Evolutionary conservation across 2,888 invertebrate species (phyloP).

Genomic region (Acanthosoma haemorrhoidale): DNA sequence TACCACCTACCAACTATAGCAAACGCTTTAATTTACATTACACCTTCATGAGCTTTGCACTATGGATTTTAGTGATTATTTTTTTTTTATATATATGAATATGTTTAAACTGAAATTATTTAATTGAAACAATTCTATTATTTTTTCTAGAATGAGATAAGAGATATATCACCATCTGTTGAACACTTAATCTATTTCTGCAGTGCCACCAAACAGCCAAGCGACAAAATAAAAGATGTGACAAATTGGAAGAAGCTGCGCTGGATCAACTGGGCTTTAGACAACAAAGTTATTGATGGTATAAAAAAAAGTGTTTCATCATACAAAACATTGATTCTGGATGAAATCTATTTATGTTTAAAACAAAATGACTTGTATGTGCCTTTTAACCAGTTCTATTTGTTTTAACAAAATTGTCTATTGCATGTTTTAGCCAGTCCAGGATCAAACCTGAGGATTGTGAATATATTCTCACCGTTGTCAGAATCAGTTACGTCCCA

Average conservation of each 20-base stretch:
- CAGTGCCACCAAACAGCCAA: background rate
- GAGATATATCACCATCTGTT: background rate
- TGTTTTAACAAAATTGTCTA: background rate
- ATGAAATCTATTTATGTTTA: too few relatives aligned
- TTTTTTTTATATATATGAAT: too few relatives aligned
- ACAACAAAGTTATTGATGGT: constrained; percentile 32
- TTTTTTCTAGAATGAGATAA: constrained; percentile 1
- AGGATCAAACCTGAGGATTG: background rate
- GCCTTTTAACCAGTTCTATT: too few relatives aligned
- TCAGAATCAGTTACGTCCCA: background rate
- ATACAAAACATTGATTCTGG: too few relatives aligned
- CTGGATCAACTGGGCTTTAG: constrained; percentile 33
- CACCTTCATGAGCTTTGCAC: too few relatives aligned
- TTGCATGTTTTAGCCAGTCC: background rate
- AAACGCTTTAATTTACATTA: too few relatives aligned
- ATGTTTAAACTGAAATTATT: too few relatives aligned
- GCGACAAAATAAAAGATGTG: background rate
- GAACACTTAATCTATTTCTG: constrained; percentile 10
- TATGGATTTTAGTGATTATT: too few relatives aligned
- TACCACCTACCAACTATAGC: too few relatives aligned
- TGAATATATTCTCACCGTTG: background rate
- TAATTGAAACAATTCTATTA: background rate
- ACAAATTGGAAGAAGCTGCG: constrained; percentile 34
- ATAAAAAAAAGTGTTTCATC: too few relatives aligned
- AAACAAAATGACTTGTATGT: too few relatives aligned